Conservation (phyloP, 2,797 vertebrate genomes). For the Siniperca undulata region DNA sequence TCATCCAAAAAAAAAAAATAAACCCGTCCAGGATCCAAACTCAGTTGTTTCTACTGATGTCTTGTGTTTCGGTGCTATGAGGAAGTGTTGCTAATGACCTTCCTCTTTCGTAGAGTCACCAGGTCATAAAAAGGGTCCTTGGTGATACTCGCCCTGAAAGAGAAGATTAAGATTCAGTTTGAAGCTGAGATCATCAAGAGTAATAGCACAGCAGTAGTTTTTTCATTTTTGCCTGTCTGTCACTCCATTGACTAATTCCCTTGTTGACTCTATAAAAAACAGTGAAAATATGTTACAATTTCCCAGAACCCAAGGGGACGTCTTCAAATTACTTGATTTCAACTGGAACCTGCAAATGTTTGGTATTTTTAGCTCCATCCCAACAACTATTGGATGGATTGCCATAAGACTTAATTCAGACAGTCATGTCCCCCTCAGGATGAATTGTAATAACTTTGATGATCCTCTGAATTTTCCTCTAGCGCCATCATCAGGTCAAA, state of each 20-base stretch:
- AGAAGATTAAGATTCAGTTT: constrained; percentile 16
- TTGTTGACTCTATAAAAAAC: neutral
- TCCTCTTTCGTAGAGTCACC: constrained; percentile 90
- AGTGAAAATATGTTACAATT: neutral
- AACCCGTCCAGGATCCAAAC: neutral
- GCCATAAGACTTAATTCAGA: too few relatives aligned
- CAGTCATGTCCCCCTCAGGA: too few relatives aligned
- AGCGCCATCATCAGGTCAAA: too few relatives aligned
- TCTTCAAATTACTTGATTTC: neutral
- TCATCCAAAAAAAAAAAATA: neutral
- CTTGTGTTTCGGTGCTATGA: constrained; percentile 39
- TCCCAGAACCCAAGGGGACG: neutral
- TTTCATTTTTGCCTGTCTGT: neutral
- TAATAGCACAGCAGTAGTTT: too few relatives aligned
- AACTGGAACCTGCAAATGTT: neutral
- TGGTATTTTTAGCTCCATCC: neutral
- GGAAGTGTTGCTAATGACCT: constrained; percentile 79
- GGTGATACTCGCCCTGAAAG: constrained; percentile 90
- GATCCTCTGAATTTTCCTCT: too few relatives aligned
- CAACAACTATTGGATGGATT: neutral
- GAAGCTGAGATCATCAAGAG: neutral
- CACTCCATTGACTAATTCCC: neutral
- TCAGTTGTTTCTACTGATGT: neutral
- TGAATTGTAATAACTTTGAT: too few relatives aligned
- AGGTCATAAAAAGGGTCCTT: constrained; percentile 95